Evolutionary conservation across 2,888 invertebrate genomes (phyloP), one percentile per base, ranked within the genome.

Genomic region (Agrilus cyanescens): DNA sequence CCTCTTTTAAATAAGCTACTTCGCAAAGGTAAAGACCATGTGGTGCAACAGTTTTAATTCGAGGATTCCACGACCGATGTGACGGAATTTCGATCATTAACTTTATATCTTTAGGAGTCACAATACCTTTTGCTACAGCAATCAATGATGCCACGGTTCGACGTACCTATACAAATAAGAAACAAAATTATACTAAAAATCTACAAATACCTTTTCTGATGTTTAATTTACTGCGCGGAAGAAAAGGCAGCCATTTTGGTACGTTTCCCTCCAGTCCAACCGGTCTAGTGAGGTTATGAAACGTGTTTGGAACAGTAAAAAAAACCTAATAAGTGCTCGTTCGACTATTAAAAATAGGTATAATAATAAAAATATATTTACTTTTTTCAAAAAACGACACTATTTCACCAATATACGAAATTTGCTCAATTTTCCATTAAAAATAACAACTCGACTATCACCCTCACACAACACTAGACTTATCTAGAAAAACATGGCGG

Each of bases 51-150:
- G 73, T 63, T 15, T 66, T 60, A 51, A 69, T 63, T 38, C 56
- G 57, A 13, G 67, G 50, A 54, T 68, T 56, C 86, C 86, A 90
- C 42, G 75, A 78, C 39, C 78, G 60, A 54, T 77, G 75, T 0
- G 80, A 80, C 0, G 89, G 89, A 34, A 85, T 71, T 59, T 85
- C 81, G 41, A 90, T 70, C 85, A 90, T 84, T 54, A 75, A 72
- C 60, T 75, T 74, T 44, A 89, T 70, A 56, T 84, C 80, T 51
- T 74, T 72, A 35, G 74, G 67, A 29, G 74, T 71, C 36, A 88
- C 61, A 53, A 62, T 70, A 39, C 78, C 80, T 46, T 62, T 61
- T 5, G 78, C 85, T 2, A 80, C 73, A 4, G 75, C 70, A 40
- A 84, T 61, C 35, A 88, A 57, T 4, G 78, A 64, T 33, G 78